Base-by-base conservation (phyloP, 1,140 invertebrate species). In the Lerema accius region DNA sequence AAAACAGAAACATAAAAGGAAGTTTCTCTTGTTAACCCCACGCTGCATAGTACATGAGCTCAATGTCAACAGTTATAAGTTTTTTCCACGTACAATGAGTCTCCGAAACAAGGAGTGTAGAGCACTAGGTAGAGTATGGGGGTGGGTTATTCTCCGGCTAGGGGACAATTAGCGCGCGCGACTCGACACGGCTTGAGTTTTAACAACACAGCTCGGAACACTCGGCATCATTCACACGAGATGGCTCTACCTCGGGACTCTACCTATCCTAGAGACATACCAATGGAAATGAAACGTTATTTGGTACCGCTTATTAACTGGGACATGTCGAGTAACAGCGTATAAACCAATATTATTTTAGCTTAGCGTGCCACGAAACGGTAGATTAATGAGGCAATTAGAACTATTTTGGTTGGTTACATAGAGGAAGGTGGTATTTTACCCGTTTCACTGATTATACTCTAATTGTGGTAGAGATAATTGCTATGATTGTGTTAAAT, bases 131-230 rank as follows among this genome's bases (percentile, higher is more conserved):
- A 64, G 71, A 63, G 71, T 63, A 65, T 61, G 67, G 66, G 51
- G 65, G 62, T 42, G 67, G 45, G 63, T 63, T 66, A 63, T 64
- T 68, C 69, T 75, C 72, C 68, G 78, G 72, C 66, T 77, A 77
- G 85, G 78, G 83, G 77, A 87, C 86, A 89, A 89, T 89, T 89
- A 89, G 86, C 84, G 84, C 74, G 84, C 82, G 82, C 73, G 82
- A 76, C 86, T 89, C 84, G 69, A 89, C 86, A 78, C 84, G 71
- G 71, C 84, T 89, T 86, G 75, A 89, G 84, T 86, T 87, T 86
- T 87, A 89, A 87, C 84, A 89, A 89, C 84, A 81, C 71, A 65
- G 62, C 73, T 67, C 65, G 65, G 77, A 80, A 75, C 78, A 81
- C 86, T 87, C 80, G 72, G 80, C 78, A 73, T 84, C 84, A 83